Evolutionary conservation across 2,113 vertebrate species (phyloP).

Genomic region (Eublepharis macularius): DNA sequence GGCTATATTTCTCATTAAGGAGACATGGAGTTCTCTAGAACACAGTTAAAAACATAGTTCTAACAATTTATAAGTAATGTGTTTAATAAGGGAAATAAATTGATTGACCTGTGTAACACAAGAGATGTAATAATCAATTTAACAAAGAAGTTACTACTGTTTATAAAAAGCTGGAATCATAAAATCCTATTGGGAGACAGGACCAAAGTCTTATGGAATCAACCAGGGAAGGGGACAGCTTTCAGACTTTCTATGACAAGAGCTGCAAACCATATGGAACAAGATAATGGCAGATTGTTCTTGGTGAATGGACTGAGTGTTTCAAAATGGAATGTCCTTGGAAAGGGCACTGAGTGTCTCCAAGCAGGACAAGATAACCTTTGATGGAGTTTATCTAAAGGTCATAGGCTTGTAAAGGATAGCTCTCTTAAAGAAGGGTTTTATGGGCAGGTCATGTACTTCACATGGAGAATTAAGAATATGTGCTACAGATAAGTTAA

Average conservation of each 20-base stretch:
- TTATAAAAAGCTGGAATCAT: neutral
- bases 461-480: neutral
- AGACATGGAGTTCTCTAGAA: too few species aligned
- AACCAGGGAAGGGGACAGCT: neutral
- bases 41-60: too few species aligned
- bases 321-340: conserved; percentile 6
- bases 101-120: too few species aligned
- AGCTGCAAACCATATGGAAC: neutral
- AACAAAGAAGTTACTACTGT: neutral
- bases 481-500: neutral
- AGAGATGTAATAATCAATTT: too few species aligned
- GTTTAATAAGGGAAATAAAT: too few species aligned
- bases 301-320: neutral
- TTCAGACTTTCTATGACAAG: neutral
- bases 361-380: neutral
- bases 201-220: neutral
- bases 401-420: neutral
- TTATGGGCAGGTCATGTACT: neutral
- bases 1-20: too few species aligned
- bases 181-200: neutral
- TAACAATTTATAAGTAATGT: too few species aligned
- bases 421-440: neutral
- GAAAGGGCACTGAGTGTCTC: neutral
- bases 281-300: neutral
- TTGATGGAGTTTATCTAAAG: neutral